Base-by-base conservation (phyloP, 1,140 invertebrate species). In the Limonius californicus region DNA sequence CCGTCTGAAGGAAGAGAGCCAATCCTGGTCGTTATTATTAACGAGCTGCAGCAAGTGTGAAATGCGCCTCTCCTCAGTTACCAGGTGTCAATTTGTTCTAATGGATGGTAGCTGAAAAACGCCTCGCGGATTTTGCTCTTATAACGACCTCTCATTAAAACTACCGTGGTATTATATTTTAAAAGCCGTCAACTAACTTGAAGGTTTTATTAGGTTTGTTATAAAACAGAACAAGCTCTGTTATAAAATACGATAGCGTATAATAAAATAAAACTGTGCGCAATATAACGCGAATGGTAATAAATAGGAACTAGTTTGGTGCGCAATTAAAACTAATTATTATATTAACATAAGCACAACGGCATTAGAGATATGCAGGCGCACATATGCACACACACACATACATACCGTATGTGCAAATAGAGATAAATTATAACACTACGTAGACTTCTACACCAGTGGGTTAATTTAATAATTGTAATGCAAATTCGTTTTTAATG, bases 21-120 rank as follows among this genome's bases (percentile, higher is more conserved):
- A 61, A 54, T 54, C 59, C 50, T 15, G 16, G 45, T 63, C 62
- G 62, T 63, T 63, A 63, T 63, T 63, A 63, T 63, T 63, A 63
- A 63, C 62, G 56, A 63, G 45, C 56, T 63, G 53, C 62, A 55
- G 53, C 45, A 50, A 50, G 45, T 50, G 45, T 55, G 53, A 23
- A 55, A 55, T 23, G 27, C 53, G 20, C 53, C 42, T 23, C 57
- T 57, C 62, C 68, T 61, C 57, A 62, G 67, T 61, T 63, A 67
- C 70, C 69, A 73, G 71, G 72, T 74, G 72, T 74, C 72, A 74
- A 74, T 74, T 74, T 74, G 72, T 74, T 71, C 70, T 74, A 74
- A 74, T 74, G 68, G 72, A 74, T 74, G 72, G 72, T 68, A 64
- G 66, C 65, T 62, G 62, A 66, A 64, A 68, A 66, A 66, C 57